Percentiles rank a stretch among this genome's conserved stretches.
These are phyloP conservation scores for Marmota monax DNA, from an alignment of 2,113 vertebrate genomes.

Conservation along the genomic window DNA sequence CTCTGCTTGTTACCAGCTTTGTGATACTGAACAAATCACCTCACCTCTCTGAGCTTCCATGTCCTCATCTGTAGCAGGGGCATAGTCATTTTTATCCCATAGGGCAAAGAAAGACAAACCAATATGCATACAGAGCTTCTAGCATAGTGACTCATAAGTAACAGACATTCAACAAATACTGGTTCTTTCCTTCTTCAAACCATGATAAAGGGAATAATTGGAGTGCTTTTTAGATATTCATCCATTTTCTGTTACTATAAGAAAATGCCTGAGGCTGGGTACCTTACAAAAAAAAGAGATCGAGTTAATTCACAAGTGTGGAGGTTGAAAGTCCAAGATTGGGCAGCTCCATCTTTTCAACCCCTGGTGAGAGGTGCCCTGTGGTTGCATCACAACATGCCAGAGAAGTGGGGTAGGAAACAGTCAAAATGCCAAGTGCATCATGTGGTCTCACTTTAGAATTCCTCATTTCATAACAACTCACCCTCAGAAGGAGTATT, in stretches of 20 bases:
- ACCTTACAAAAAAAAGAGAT: not conserved
- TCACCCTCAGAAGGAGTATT: not conserved
- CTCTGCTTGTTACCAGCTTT: not conserved
- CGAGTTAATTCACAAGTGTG: not conserved
- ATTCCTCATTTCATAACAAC: not conserved
- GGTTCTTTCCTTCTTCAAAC: not conserved
- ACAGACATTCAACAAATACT: not conserved
- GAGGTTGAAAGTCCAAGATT: not conserved
- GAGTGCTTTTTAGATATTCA: not conserved
- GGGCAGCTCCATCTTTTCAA: not conserved
- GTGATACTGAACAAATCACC: not conserved
- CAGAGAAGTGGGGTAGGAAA: not conserved
- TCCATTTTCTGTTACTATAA: not conserved
- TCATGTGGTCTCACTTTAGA: not conserved
- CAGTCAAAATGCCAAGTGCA: not conserved
- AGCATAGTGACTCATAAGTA: not conserved
- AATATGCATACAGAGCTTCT: not conserved
- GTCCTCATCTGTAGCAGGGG: not conserved
- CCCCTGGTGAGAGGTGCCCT: not conserved
- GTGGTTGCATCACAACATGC: not conserved
- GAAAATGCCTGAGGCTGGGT: not conserved
- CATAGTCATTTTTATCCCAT: not conserved
- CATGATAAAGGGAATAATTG: not conserved
- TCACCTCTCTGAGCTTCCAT: not conserved
- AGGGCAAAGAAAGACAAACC: not conserved